These are phyloP conservation scores for Tetramorium parvispinum DNA, from an alignment of 1,140 invertebrate species.

Conservation along the genomic window DNA sequence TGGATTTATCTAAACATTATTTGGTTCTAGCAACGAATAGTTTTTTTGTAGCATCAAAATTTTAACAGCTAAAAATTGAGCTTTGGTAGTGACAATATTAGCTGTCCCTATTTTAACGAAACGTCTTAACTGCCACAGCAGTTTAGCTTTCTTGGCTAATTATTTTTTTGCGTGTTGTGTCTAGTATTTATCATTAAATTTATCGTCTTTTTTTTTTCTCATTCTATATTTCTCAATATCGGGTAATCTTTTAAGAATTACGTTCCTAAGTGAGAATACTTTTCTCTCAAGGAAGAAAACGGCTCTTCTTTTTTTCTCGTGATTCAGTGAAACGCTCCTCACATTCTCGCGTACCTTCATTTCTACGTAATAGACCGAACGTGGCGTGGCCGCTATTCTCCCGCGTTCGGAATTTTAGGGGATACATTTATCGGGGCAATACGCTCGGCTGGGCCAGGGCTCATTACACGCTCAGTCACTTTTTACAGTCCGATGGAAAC, in stretches of 20 bases:
- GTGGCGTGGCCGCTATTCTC: conserved; percentile 27
- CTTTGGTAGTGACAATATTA: too few relatives aligned
- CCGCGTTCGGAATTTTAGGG: conserved; percentile 42
- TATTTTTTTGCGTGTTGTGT: too few relatives aligned
- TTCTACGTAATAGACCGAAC: conserved; percentile 34
- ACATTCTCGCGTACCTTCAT: not conserved
- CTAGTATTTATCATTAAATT: not conserved
- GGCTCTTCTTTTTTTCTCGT: not conserved
- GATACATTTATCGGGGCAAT: conserved; percentile 58
- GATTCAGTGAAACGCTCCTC: not conserved
- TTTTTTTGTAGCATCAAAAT: too few relatives aligned
- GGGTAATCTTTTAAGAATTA: not conserved
- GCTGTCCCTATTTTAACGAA: too few relatives aligned
- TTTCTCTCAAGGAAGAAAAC: not conserved
- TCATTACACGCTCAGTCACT: conserved; percentile 58
- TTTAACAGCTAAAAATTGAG: too few relatives aligned
- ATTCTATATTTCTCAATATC: not conserved
- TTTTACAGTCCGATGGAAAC: conserved; percentile 56
- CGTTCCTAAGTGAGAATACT: not conserved
- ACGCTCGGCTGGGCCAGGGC: conserved; percentile 41
- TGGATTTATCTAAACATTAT: too few relatives aligned
- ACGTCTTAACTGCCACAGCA: too few relatives aligned
- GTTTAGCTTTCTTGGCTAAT: too few relatives aligned
- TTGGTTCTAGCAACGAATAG: too few relatives aligned
- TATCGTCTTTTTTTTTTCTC: not conserved